A percentile compares a stretch with the other conserved stretches of the same genome.
Conservation (phyloP, 1,140 invertebrate species). For the Drosophila baimaii region DNA sequence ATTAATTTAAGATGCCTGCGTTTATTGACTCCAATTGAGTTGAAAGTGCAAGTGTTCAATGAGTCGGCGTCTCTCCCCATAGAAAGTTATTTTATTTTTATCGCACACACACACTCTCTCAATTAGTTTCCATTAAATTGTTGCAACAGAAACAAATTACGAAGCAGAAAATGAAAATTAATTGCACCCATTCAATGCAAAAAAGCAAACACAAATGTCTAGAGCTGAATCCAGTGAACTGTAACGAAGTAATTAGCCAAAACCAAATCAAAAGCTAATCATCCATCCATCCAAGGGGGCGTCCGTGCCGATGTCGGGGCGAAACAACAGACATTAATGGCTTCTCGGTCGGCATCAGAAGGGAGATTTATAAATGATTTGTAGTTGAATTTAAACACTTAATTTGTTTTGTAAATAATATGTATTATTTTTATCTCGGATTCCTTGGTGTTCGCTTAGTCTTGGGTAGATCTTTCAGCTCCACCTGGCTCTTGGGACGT, state of each 20-base stretch:
- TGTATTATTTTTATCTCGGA: not conserved
- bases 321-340: slow-evolving; percentile 22
- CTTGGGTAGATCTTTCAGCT: slow-evolving; percentile 22
- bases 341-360: not conserved
- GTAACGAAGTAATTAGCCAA: slow-evolving; percentile 48
- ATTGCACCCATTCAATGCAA: slow-evolving; percentile 49
- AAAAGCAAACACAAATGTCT: slow-evolving; percentile 41
- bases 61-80: slow-evolving; percentile 1
- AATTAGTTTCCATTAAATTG: slow-evolving; percentile 69
- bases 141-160: slow-evolving; percentile 49
- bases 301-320: slow-evolving; percentile 6
- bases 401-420: not conserved
- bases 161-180: slow-evolving; percentile 59
- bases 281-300: slow-evolving; percentile 23
- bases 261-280: slow-evolving; percentile 46
- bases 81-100: slow-evolving; percentile 37
- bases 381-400: not conserved
- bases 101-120: slow-evolving; percentile 36
- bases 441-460: not conserved
- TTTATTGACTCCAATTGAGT: slow-evolving; percentile 61
- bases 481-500: slow-evolving; percentile 51
- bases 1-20: slow-evolving; percentile 37
- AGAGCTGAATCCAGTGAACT: slow-evolving; percentile 55
- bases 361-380: slow-evolving; percentile 21
- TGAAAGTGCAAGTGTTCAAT: slow-evolving; percentile 63